Evolutionary conservation across 2,888 invertebrate genomes (phyloP).

Genomic region (Catotricha subobsoleta): DNA sequence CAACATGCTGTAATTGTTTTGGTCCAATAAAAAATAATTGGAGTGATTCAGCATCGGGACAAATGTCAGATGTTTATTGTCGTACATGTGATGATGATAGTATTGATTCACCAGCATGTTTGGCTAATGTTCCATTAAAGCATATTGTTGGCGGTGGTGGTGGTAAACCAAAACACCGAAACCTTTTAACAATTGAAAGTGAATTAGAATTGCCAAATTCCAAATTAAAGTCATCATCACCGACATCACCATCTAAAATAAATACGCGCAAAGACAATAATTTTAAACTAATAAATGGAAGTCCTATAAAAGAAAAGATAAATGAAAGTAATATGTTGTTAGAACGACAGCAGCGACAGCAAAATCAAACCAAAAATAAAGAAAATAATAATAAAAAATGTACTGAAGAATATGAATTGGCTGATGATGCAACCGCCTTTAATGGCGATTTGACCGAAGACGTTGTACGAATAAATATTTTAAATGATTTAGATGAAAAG

Average conservation of each 20-base stretch:
- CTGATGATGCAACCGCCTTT: conserved; percentile 33
- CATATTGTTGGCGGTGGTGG: too few species aligned
- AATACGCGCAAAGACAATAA: conserved; percentile 16
- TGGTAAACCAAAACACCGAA: conserved; percentile 21
- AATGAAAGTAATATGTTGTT: background rate
- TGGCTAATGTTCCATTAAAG: conserved; percentile 29
- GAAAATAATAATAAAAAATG: conserved; percentile 13
- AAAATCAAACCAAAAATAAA: conserved; percentile 9
- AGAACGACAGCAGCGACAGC: conserved; percentile 8
- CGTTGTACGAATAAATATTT: conserved; percentile 13
- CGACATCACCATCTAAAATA: conserved; percentile 8
- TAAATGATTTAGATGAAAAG: conserved; percentile 30
- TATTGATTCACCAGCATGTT: conserved; percentile 33
- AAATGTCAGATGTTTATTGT: conserved; percentile 43
- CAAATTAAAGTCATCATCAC: conserved; percentile 16
- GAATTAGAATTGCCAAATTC: conserved; percentile 21
- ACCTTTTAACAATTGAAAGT: conserved; percentile 26
- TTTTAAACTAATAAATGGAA: background rate
- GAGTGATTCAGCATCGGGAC: conserved; percentile 23
- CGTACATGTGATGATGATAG: conserved; percentile 25
- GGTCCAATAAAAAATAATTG: conserved; percentile 21
- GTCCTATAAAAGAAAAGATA: background rate
- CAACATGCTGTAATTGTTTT: conserved; percentile 29
- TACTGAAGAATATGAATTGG: conserved; percentile 36
- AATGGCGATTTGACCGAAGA: conserved; percentile 22